A percentile compares a stretch with the other conserved stretches of the same genome.
These are phyloP conservation scores for Anguilla anguilla DNA, from an alignment of 2,797 vertebrate genomes.

Conservation along the genomic window DNA sequence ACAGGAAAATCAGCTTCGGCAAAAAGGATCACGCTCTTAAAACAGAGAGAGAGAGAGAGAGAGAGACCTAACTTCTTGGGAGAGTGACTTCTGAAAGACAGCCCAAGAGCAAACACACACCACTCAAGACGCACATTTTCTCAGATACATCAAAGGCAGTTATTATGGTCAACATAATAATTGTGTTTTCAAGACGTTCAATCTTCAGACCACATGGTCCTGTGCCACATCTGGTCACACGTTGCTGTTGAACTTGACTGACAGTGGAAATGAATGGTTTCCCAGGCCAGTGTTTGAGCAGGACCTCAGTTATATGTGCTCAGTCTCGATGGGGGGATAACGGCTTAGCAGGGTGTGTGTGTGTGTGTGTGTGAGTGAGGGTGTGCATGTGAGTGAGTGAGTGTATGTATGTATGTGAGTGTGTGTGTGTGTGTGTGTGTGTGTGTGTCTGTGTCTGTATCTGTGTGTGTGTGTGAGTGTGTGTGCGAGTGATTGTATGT, in stretches of 20 bases:
- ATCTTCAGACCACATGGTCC: not conserved
- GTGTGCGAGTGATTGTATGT: too few species aligned
- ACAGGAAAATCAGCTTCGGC: not conserved
- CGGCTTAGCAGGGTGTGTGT: not conserved
- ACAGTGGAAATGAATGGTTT: constrained; percentile 24
- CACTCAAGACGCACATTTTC: not conserved
- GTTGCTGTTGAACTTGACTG: not conserved
- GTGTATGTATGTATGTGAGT: too few species aligned
- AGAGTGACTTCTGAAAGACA: not conserved
- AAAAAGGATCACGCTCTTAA: not conserved
- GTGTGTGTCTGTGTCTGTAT: too few species aligned
- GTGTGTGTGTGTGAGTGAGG: not conserved
- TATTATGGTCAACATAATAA: not conserved
- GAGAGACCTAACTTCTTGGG: not conserved
- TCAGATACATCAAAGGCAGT: not conserved
- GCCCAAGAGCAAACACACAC: not conserved
- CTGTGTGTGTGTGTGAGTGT: too few species aligned
- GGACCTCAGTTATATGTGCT: not conserved
- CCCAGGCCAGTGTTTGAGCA: not conserved
- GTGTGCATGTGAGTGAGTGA: not conserved
- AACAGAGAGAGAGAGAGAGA: not conserved
- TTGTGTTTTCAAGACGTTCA: not conserved
- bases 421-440: not conserved
- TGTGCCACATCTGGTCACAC: not conserved
- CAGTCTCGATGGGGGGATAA: not conserved